Conservation (phyloP, 2,797 vertebrate genomes). For the Enteromius argenteus region DNA sequence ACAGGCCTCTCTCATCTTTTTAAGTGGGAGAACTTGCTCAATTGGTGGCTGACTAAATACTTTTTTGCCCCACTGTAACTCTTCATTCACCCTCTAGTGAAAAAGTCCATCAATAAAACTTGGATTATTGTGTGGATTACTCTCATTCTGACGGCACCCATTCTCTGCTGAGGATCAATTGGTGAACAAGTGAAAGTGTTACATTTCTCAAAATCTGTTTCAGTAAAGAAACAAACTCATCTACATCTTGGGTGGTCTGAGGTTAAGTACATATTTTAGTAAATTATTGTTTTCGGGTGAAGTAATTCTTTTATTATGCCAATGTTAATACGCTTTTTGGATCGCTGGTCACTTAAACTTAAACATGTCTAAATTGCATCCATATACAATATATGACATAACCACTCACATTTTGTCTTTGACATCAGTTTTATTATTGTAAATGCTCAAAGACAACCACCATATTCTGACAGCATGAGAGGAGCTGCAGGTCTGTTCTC, state of each 20-base stretch:
- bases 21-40: no score
- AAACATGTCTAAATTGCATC: neutral
- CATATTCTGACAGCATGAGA: neutral
- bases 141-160: no score
- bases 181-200: neutral
- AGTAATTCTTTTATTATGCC: neutral
- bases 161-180: neutral
- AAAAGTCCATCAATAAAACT: neutral
- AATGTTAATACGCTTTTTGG: neutral
- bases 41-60: no score
- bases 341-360: neutral
- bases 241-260: neutral
- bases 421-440: neutral
- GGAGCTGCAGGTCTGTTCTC: neutral
- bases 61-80: no score
- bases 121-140: neutral
- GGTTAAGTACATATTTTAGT: neutral
- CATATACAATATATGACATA: neutral
- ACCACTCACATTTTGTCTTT: neutral
- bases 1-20: no score
- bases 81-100: neutral
- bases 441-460: neutral
- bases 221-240: neutral
- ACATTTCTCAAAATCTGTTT: neutral
- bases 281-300: neutral